A percentile compares a stretch with the other conserved stretches of the same genome.
Conservation (phyloP, 2,888 invertebrate genomes). For the Polietes domitor region DNA sequence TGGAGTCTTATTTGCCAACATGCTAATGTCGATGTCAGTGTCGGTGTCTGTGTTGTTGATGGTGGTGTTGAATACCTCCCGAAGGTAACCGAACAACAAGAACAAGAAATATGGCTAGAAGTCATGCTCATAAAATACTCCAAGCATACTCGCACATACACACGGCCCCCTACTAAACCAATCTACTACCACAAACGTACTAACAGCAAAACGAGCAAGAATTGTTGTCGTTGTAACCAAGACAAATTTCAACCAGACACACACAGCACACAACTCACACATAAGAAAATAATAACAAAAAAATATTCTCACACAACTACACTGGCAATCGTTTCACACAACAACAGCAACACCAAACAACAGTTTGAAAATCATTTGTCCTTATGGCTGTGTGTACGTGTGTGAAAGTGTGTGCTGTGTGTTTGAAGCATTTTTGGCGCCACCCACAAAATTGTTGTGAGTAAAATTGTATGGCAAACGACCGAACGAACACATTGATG, state of each 20-base stretch:
- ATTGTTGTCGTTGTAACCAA: constrained; percentile 31
- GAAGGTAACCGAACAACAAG: constrained; percentile 35
- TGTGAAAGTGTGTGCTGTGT: constrained; percentile 30
- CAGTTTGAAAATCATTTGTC: constrained; percentile 41
- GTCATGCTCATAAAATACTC: constrained; percentile 66
- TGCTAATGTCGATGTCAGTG: constrained; percentile 31
- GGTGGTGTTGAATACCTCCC: constrained; percentile 33
- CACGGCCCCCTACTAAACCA: background rate
- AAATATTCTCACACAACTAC: background rate
- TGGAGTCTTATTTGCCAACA: constrained; percentile 56
- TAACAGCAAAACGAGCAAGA: background rate
- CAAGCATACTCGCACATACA: constrained; percentile 23
- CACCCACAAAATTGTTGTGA: constrained; percentile 57
- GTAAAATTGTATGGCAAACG: background rate
- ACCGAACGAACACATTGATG: background rate
- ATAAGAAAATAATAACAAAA: constrained; percentile 17
- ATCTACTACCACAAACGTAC: background rate
- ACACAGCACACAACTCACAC: background rate
- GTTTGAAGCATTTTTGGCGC: constrained; percentile 53
- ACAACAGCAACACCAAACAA: constrained; percentile 52
- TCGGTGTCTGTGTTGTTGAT: constrained; percentile 36
- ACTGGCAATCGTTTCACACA: constrained; percentile 11
- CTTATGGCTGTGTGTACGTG: constrained; percentile 9
- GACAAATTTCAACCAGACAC: constrained; percentile 43
- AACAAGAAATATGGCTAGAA: constrained; percentile 60